These are phyloP conservation scores for Halichoerus grypus DNA, from an alignment of 2,113 vertebrate species.

Conservation along the genomic window DNA sequence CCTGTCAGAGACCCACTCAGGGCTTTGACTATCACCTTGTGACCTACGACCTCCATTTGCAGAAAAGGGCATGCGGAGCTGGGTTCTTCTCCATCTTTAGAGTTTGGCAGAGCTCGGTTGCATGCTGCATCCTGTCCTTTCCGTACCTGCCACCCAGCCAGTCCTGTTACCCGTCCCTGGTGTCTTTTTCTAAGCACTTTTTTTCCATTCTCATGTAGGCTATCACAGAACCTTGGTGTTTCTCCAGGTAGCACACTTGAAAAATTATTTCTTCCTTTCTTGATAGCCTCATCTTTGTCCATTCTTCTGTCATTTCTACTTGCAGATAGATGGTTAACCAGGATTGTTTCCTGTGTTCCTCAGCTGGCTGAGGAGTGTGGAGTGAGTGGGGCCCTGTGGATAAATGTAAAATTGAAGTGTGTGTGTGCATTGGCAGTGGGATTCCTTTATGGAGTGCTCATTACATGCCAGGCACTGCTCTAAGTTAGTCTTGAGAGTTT, in stretches of 20 bases:
- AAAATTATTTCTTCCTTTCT: neutral
- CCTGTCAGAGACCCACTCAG: neutral
- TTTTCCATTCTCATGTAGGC: neutral
- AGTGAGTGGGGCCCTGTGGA: neutral
- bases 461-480: neutral
- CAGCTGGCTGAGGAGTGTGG: neutral
- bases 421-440: neutral
- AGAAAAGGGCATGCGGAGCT: neutral
- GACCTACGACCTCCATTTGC: neutral
- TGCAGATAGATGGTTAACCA: neutral
- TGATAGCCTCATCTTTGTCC: neutral
- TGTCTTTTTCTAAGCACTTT: neutral
- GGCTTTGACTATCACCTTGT: constrained; percentile 10
- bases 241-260: neutral
- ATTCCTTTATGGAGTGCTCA: neutral
- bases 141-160: neutral
- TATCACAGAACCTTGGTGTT: too few relatives aligned
- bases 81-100: neutral
- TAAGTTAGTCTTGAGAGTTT: neutral
- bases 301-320: neutral
- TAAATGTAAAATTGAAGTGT: neutral
- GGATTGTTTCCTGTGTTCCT: neutral
- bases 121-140: neutral
- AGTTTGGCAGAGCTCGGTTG: neutral
- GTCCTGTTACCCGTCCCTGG: neutral